Evolutionary conservation across 2,113 vertebrate species (phyloP).

Genomic region (Chaetops frenatus): DNA sequence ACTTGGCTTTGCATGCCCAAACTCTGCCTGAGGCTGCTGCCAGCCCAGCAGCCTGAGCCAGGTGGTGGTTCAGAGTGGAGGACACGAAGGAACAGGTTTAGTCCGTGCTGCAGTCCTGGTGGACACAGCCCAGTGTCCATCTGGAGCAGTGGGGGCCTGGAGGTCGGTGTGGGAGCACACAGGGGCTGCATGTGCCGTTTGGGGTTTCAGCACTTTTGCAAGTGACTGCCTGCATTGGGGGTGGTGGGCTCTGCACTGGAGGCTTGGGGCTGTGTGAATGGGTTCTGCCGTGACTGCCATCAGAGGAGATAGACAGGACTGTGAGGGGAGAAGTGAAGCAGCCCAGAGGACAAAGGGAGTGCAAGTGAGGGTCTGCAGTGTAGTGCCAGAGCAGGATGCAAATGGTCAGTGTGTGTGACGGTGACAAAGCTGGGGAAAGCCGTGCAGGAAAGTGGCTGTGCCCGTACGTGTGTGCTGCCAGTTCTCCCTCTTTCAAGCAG

Average conservation of each 20-base stretch:
- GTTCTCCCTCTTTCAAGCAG: not conserved
- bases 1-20: not conserved
- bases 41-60: not conserved
- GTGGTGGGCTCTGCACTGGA: not conserved
- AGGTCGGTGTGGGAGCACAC: fast-evolving
- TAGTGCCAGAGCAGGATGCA: not conserved
- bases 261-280: not conserved
- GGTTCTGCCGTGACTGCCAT: not conserved
- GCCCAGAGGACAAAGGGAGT: not conserved
- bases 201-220: not conserved
- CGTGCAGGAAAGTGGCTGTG: not conserved
- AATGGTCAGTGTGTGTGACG: not conserved
- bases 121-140: not conserved
- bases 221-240: not conserved
- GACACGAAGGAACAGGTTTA: fast-evolving
- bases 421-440: not conserved
- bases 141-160: not conserved
- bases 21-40: not conserved
- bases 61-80: not conserved
- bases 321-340: not conserved
- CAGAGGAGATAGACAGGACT: not conserved
- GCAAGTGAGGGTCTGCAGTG: not conserved
- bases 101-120: not conserved
- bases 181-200: fast-evolving
- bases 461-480: not conserved